A percentile compares a stretch with the other conserved stretches of the same genome.
phyloP scores from a whole-genome alignment of 2,113 vertebrate species.

The Seriola dumerili region DNA sequence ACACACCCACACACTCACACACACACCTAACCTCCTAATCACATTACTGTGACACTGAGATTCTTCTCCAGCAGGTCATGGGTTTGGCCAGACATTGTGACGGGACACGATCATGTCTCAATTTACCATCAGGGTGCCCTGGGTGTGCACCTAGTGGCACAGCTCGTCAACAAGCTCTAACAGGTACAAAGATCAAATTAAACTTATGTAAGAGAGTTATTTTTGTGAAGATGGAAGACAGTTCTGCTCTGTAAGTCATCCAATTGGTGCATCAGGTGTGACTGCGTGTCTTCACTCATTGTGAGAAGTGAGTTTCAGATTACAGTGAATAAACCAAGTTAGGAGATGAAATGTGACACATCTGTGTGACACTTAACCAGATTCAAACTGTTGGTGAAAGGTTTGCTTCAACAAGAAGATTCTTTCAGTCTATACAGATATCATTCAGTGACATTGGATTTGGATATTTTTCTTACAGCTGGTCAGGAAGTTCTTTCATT shows the following conservation, averaged over 20 bases:
- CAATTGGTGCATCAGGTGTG: background rate
- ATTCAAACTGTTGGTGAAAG: background rate
- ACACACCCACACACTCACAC: background rate
- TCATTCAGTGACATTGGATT: background rate
- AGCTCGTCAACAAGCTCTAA: background rate
- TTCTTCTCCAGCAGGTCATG: slow-evolving; percentile 47
- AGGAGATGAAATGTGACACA: background rate
- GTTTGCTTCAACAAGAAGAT: too few species aligned
- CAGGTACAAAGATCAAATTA: slow-evolving; percentile 4
- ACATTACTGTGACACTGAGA: slow-evolving; percentile 56
- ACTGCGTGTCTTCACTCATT: too few species aligned
- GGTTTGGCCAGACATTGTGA: slow-evolving; percentile 63
- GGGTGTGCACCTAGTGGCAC: background rate
- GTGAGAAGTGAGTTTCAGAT: background rate
- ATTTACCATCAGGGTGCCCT: slow-evolving; percentile 28
- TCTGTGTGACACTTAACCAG: background rate
- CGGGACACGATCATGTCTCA: slow-evolving; percentile 1
- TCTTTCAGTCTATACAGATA: background rate
- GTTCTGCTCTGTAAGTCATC: background rate
- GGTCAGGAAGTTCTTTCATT: background rate
- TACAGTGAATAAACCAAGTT: background rate
- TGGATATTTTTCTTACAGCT: background rate
- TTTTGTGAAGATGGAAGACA: background rate
- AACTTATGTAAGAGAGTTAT: background rate
- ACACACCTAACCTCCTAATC: slow-evolving; percentile 43